Percentiles rank a stretch among this genome's conserved stretches.
phyloP scores from a whole-genome alignment of 2,113 vertebrate genomes.

The Canis aureus region DNA sequence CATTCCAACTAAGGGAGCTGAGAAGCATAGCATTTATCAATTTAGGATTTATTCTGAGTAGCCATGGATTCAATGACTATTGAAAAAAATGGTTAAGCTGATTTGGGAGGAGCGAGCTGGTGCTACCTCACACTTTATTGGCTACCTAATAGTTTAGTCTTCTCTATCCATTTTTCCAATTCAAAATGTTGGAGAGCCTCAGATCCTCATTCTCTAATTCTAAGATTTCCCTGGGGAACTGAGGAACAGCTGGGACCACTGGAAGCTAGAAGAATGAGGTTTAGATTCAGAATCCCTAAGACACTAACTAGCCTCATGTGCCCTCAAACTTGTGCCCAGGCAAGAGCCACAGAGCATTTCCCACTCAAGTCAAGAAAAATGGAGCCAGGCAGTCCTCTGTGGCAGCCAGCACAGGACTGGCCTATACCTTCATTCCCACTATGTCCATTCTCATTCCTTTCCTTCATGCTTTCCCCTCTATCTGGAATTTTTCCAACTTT shows the following conservation, averaged over 20 bases:
- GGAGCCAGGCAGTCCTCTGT: background rate
- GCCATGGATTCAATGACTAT: background rate
- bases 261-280: background rate
- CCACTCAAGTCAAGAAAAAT: background rate
- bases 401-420: background rate
- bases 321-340: background rate
- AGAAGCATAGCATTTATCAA: background rate
- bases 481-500: background rate
- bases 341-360: background rate
- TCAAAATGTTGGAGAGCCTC: background rate
- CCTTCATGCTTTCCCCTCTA: background rate
- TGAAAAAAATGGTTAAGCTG: background rate
- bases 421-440: background rate
- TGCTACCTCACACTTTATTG: background rate
- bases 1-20: background rate
- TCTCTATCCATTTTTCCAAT: background rate
- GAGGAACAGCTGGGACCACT: no score
- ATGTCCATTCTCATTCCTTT: background rate
- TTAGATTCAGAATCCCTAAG: background rate
- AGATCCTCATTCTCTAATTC: background rate
- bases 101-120: background rate
- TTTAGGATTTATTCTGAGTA: background rate
- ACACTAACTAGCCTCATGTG: background rate
- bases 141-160: background rate
- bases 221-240: background rate